Evolutionary conservation across 2,888 invertebrate species (phyloP), one percentile per base, ranked within the genome.

Genomic region (Molanna angustata): DNA sequence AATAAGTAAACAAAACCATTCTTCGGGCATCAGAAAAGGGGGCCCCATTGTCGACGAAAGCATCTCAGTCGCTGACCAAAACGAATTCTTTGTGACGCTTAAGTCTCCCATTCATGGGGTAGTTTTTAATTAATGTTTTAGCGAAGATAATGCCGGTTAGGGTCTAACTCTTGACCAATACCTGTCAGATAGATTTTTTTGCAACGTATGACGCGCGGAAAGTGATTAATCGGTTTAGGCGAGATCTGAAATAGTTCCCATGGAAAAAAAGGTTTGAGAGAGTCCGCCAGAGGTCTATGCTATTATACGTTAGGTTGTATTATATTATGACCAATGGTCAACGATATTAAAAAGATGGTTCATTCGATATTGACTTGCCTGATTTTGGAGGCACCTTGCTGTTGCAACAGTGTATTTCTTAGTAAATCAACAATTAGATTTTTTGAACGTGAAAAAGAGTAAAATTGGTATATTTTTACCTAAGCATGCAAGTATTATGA

Each of bases 41-140:
- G 22, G 20, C 3, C 33, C 20, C 17, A 18, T 50, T 50, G 43
- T 35, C 3, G 4, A 20, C 17, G 42, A 53, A 52, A 50, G 50
- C 32, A 18, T 35, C 21, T 41, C 19, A 47, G 37, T 49, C 33
- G 19, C 46, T 58, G 57, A 58, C 57, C 57, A 55, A 52, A 47
- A 31, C 46, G 33, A 58, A 58, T 58, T 27, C 42, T 37, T 52
- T 47, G 20, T 32, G 16, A 32, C 21, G 32, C 14, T 18, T 41
- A 32, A 20, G 22, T 47, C 20, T 44, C 9, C 41, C 37, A 33
- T 32, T 33, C 42, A 42, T 4, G n/a, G 42, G 17, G 31, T 35
- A 21, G n/a, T 35, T 56, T 53, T 52, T 58, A 58, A 58, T 58
- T 58, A 58, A 58, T 58, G 58, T 58, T 58, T 58, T 52, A 41